These are phyloP conservation scores for Sinocyclocheilus rhinocerous DNA, from an alignment of 2,113 vertebrate species.

Conservation along the genomic window DNA sequence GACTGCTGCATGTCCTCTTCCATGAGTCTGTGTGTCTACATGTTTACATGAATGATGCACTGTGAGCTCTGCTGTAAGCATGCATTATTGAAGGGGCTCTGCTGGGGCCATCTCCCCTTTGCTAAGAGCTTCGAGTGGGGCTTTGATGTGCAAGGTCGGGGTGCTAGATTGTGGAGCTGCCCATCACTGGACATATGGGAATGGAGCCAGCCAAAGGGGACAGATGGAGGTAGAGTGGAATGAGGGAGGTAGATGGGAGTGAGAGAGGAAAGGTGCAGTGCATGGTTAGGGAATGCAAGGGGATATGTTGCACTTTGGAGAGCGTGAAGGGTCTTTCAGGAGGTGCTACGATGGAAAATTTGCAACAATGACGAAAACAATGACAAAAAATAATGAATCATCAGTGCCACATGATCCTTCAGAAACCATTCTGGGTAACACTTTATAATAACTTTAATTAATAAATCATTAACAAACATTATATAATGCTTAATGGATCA, in stretches of 20 bases:
- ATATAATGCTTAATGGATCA: too few species aligned
- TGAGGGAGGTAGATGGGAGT: conserved; percentile 12
- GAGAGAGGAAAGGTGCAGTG: conserved; percentile 1
- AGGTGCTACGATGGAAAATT: neutral
- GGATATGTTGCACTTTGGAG: neutral
- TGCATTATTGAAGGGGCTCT: conserved; percentile 43
- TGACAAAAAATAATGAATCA: too few species aligned
- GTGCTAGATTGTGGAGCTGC: conserved; percentile 33
- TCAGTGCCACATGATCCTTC: too few species aligned
- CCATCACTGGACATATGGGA: conserved; percentile 51
- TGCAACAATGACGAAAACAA: neutral
- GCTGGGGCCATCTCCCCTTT: conserved; percentile 15
- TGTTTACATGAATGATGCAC: conserved; percentile 29
- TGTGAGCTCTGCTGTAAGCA: neutral
- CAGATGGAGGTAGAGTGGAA: conserved; percentile 47
- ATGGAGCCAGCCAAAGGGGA: conserved; percentile 28
- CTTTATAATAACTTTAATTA: too few species aligned
- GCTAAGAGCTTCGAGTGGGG: conserved; percentile 17
- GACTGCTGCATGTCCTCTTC: neutral
- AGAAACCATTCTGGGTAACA: too few species aligned
- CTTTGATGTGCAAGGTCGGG: conserved; percentile 52
- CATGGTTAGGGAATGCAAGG: conserved; percentile 1
- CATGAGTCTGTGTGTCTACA: neutral
- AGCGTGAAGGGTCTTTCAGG: neutral
- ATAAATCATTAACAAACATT: too few species aligned